Evolutionary conservation across 2,113 vertebrate genomes (phyloP), one percentile per base, ranked within the genome.

Genomic region (Daphoenositta chrysoptera): DNA sequence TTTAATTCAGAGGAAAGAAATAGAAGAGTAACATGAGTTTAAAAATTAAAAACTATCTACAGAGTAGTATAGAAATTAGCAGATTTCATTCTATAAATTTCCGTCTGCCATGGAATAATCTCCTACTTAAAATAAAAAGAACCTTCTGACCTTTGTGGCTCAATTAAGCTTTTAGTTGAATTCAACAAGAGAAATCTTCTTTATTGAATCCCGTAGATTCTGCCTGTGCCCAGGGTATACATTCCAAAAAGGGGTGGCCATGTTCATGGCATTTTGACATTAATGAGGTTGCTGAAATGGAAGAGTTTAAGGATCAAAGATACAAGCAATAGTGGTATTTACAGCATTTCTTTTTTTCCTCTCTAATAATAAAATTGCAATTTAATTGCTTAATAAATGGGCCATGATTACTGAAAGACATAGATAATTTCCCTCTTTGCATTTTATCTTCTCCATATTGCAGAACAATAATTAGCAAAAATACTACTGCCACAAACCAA

Each of bases 371-470:
- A 90, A 95, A 98, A 95, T 98, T 97, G 95, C 77, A 71, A 75
- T 83, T 95, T 97, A 95, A 98, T 98, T 97, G 97, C 97, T 98
- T 97, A 96, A 97, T 97, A 97, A 98, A 94, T 97, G 96, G 90
- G 40, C 94, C 96, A 78, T 95, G 90, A 97, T 98, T 97, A 86
- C 84, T 97, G 97, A 93, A 96, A 97, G 93, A 75, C 84, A 50
- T 66, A 73, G 51, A 68, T 94, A 88, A 91, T 96, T 94, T 68
- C 33, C 57, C 14, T 61, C 47, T 89, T 92, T 45, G 44, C 72
- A 40, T 83, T 83, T 83, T 81, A 50, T 83, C 87, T 79, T 69
- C 56, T 87, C 24, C 51, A 45, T 89, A 83, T 31, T 80, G 51
- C 76, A 57, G 87, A 93, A 66, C 54, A 88, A 90, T 64, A 88